Conservation (phyloP, 1,140 invertebrate genomes). For the Drosophila trapezifrons region DNA sequence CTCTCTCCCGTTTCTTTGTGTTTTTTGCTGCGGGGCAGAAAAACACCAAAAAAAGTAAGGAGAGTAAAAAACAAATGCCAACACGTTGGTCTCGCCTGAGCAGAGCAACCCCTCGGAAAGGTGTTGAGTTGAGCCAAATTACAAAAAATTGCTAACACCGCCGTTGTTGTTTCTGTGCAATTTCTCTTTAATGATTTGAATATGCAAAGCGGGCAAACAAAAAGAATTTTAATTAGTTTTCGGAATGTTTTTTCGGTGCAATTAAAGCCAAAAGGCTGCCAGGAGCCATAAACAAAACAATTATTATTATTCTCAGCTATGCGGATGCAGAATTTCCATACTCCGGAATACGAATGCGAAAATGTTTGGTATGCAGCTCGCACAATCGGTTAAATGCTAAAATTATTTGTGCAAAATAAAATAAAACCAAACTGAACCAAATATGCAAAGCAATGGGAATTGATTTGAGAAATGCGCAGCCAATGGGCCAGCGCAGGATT, state of each 20-base stretch:
- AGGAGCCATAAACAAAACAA: slow-evolving; percentile 62
- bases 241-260: slow-evolving; percentile 41
- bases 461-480: slow-evolving; percentile 30
- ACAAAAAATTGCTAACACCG: slow-evolving; percentile 42
- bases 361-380: slow-evolving; percentile 23
- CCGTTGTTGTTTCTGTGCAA: slow-evolving; percentile 34
- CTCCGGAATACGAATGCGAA: slow-evolving; percentile 7
- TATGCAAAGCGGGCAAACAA: slow-evolving; percentile 46
- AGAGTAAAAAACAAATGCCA: slow-evolving; percentile 57
- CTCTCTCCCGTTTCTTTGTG: slow-evolving; percentile 32
- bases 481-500: slow-evolving; percentile 20
- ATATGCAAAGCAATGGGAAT: slow-evolving; percentile 44
- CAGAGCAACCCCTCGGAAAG: slow-evolving; percentile 54
- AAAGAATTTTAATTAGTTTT: slow-evolving; percentile 78
- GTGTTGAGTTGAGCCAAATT: slow-evolving; percentile 70
- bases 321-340: slow-evolving; percentile 27
- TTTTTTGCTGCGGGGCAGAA: slow-evolving; percentile 57
- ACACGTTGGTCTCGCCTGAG: slow-evolving; percentile 49
- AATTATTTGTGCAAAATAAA: slow-evolving; percentile 28
- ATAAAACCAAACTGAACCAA: slow-evolving; percentile 21
- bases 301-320: slow-evolving; percentile 29
- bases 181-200: slow-evolving; percentile 69
- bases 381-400: slow-evolving; percentile 29
- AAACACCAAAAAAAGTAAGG: slow-evolving; percentile 16
- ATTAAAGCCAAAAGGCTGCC: slow-evolving; percentile 37